Evolutionary conservation across 2,113 vertebrate species (phyloP).

Genomic region (Apaloderma vittatum): DNA sequence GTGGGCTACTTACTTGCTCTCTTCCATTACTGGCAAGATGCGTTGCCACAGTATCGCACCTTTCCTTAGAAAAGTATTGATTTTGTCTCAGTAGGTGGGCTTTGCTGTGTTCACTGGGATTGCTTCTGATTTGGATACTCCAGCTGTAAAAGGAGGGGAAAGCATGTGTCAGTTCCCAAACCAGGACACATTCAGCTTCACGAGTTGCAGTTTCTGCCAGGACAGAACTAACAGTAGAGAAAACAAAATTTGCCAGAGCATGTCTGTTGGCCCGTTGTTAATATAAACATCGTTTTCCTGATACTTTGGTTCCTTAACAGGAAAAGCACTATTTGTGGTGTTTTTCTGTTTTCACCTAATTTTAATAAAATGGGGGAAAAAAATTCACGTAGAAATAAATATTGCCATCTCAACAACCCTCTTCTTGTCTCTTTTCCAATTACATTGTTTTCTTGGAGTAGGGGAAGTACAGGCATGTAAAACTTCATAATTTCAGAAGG

Average conservation of each 20-base stretch:
- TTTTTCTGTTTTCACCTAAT: not conserved
- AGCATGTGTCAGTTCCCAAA: not conserved
- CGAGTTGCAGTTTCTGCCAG: not conserved
- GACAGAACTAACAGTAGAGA: not conserved
- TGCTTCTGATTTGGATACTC: not conserved
- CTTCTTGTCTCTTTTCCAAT: not conserved
- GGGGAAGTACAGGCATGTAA: not conserved
- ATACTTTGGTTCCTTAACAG: not conserved
- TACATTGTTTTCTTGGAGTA: not conserved
- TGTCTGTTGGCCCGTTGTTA: not conserved
- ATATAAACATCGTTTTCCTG: not conserved
- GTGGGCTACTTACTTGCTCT: not conserved
- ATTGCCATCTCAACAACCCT: not conserved
- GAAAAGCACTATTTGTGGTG: not conserved
- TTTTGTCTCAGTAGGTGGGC: not conserved
- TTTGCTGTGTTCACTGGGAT: not conserved
- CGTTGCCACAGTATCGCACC: not conserved
- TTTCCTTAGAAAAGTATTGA: not conserved
- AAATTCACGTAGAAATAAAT: not conserved
- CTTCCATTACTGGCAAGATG: not conserved
- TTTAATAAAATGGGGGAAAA: too few species aligned
- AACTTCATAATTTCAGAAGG: not conserved
- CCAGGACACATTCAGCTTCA: not conserved
- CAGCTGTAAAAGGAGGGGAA: not conserved
- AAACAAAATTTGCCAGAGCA: not conserved